These are phyloP conservation scores for Lydus trimaculatus DNA, from an alignment of 2,888 invertebrate species.

Conservation along the genomic window DNA sequence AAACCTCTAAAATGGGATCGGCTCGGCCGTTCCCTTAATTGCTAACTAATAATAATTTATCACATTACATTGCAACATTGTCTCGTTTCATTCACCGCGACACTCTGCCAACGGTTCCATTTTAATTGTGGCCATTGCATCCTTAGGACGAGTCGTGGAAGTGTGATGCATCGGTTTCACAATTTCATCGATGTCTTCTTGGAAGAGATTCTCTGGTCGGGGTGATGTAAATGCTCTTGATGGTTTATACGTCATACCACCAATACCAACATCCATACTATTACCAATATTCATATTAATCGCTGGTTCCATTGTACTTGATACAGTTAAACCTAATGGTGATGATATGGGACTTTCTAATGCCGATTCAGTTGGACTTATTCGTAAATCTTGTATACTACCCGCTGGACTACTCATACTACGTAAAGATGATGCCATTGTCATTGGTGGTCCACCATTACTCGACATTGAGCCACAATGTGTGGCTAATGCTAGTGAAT, in stretches of 20 bases:
- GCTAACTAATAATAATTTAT: conserved; percentile 58
- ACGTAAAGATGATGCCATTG: conserved; percentile 53
- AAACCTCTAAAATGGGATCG: conserved; percentile 3
- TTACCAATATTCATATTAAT: conserved; percentile 59
- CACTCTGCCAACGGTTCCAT: conserved; percentile 74
- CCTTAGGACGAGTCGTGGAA: conserved; percentile 60
- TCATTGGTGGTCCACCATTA: conserved; percentile 56
- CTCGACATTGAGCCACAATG: conserved; percentile 56
- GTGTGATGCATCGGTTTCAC: conserved; percentile 68
- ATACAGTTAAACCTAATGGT: conserved; percentile 69
- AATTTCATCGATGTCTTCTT: conserved; percentile 69
- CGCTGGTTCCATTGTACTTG: conserved; percentile 60
- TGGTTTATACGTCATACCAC: conserved; percentile 72
- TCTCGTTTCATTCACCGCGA: conserved; percentile 69
- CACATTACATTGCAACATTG: conserved; percentile 61
- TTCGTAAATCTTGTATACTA: conserved; percentile 59
- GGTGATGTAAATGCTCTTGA: conserved; percentile 68
- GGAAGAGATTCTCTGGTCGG: conserved; percentile 68
- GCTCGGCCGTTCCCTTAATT: conserved; percentile 15
- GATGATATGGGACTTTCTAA: conserved; percentile 66
- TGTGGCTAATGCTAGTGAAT: conserved; percentile 58
- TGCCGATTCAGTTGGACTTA: conserved; percentile 63
- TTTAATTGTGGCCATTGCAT: conserved; percentile 71
- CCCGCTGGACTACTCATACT: conserved; percentile 61
- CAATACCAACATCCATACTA: conserved; percentile 66